Conservation (phyloP, 1,140 invertebrate genomes). For the Magallana ariakensis region DNA sequence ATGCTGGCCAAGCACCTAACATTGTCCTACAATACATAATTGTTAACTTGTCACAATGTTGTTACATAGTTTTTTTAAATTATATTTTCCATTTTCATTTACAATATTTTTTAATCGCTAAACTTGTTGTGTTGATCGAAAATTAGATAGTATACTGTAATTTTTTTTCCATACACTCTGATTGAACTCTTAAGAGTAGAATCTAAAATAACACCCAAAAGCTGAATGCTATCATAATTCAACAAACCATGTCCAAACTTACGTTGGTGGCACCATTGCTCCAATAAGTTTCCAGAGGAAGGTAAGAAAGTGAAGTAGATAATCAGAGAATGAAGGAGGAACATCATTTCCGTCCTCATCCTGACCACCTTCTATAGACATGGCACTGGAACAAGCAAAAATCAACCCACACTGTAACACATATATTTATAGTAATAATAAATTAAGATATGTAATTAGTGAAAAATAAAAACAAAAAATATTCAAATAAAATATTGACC, state of each 20-base stretch:
- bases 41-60: background rate
- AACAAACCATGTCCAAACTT: slow-evolving; percentile 62
- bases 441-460: too few relatives aligned
- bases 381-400: slow-evolving; percentile 68
- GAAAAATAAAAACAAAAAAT: too few relatives aligned
- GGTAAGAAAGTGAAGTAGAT: slow-evolving; percentile 76
- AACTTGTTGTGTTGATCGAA: too few relatives aligned
- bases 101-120: too few relatives aligned
- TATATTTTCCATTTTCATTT: background rate
- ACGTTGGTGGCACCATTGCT: slow-evolving; percentile 83
- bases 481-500: too few relatives aligned
- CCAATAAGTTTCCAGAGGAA: slow-evolving; percentile 82
- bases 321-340: slow-evolving; percentile 78
- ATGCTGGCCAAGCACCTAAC: slow-evolving; percentile 84
- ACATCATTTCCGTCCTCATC: slow-evolving; percentile 83
- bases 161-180: background rate
- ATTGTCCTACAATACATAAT: slow-evolving; percentile 64
- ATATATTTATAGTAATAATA: too few relatives aligned
- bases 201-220: background rate
- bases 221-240: background rate
- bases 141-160: background rate
- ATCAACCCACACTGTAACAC: background rate
- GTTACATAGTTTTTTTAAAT: background rate
- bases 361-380: slow-evolving; percentile 78
- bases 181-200: too few relatives aligned